phyloP scores from a whole-genome alignment of 2,113 vertebrate species.

The Mirounga angustirostris region DNA sequence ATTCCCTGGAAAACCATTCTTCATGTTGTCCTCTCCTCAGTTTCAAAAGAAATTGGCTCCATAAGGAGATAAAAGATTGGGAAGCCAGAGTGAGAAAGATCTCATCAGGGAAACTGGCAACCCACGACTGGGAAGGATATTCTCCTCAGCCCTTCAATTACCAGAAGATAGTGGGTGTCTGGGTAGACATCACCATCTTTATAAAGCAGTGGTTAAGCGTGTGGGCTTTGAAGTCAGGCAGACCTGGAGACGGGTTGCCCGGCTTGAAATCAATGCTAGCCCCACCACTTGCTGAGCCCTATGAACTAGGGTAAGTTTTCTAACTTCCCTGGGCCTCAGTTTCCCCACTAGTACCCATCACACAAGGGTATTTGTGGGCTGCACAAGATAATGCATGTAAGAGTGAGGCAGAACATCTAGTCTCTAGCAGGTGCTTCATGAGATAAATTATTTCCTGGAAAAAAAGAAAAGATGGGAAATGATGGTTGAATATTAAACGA shows the following conservation, averaged over 20 bases:
- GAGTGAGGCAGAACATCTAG: no score
- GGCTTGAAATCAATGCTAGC: neutral
- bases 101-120: neutral
- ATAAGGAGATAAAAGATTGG: slow-evolving; percentile 36
- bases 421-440: neutral
- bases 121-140: neutral
- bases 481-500: neutral
- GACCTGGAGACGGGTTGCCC: slow-evolving; percentile 29
- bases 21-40: neutral
- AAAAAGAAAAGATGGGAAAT: neutral
- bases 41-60: neutral
- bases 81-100: neutral
- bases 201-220: slow-evolving; percentile 40
- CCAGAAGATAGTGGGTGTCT: neutral
- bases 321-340: neutral
- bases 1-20: neutral
- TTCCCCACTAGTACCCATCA: neutral
- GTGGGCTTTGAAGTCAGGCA: slow-evolving; percentile 62
- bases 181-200: neutral
- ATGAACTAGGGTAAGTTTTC: neutral
- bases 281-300: neutral
- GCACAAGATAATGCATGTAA: neutral
- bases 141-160: slow-evolving; percentile 61
- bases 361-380: neutral
- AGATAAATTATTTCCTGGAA: neutral